Evolutionary conservation across 2,888 invertebrate species (phyloP), one percentile per base, ranked within the genome.

Genomic region (Rapana venosa): DNA sequence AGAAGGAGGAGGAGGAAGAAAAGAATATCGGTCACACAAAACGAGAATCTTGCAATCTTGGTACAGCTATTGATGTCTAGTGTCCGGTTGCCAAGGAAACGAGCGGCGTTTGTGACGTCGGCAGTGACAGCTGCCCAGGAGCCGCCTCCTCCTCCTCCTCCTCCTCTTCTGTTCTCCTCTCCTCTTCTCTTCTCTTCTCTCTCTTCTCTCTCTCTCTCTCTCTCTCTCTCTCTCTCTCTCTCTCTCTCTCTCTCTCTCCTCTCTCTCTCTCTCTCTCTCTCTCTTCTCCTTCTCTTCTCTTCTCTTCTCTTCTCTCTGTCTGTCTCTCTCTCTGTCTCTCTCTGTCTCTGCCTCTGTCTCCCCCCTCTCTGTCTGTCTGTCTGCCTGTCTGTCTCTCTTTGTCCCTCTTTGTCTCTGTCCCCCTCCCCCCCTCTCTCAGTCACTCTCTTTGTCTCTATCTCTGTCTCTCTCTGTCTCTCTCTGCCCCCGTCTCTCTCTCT

Each of bases 11-110:
- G 35, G 11, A 32, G 17, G 36, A 61, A 81, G 36, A 66, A 58
- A 26, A 61, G 81, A 88, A 88, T 70, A 88, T 70, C 61, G 88
- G 88, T 88, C 88, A 88, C 61, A 88, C 83, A 88, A 84, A 81
- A 88, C 81, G 88, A 66, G 88, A 81, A 88, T 84, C 83, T 58
- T 81, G 88, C 83, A 83, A 81, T 84, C 88, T 84, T 32, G 66
- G 83, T 83, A 66, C 84, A 88, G 70, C 87, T 87, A 88, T 88
- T 88, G 88, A 88, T 88, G 88, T 81, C 83, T 88, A 81, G 88
- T 66, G 83, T 83, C 36, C 61, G 88, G 88, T 88, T 88, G 88
- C 79, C 88, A 22, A 32, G 61, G 88, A 58, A 88, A 88, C 88
- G 35, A 61, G 61, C 77, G 35, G 58, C 32, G 30, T 56, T 32